phyloP scores from a whole-genome alignment of 2,888 invertebrate genomes.

The Conus canariensis region DNA sequence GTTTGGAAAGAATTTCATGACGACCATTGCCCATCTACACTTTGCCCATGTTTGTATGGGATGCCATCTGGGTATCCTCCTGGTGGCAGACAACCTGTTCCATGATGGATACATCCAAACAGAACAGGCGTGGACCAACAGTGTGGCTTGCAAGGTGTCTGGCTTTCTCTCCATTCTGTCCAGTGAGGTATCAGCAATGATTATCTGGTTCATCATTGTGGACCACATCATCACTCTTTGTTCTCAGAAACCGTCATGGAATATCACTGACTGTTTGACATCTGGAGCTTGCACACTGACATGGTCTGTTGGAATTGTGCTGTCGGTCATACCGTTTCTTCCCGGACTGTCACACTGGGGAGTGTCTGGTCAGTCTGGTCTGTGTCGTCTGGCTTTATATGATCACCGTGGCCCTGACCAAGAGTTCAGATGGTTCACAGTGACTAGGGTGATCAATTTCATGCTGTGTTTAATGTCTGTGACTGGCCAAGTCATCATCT shows the following conservation, averaged over 20 bases:
- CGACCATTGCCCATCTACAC: neutral
- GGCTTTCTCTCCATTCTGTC: neutral
- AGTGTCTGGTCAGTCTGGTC: neutral
- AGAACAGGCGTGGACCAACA: neutral
- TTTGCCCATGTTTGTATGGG: neutral
- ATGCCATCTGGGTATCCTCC: neutral
- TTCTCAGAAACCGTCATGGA: neutral
- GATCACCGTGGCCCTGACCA: neutral
- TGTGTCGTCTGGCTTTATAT: conserved; percentile 3
- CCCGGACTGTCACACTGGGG: conserved; percentile 1
- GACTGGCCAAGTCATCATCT: neutral
- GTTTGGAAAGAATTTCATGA: neutral
- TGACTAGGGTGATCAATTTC: neutral
- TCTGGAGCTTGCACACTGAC: neutral
- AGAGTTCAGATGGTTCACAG: neutral
- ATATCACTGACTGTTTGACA: neutral
- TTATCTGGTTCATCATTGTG: neutral
- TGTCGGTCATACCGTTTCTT: neutral
- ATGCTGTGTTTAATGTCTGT: neutral
- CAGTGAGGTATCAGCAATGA: neutral
- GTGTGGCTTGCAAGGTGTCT: neutral
- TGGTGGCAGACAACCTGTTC: neutral
- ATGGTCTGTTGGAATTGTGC: neutral
- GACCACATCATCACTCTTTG: neutral
- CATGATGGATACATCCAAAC: neutral